Evolutionary conservation across 2,888 invertebrate genomes (phyloP), one percentile per base, ranked within the genome.

Genomic region (Dexiosoma caninum): DNA sequence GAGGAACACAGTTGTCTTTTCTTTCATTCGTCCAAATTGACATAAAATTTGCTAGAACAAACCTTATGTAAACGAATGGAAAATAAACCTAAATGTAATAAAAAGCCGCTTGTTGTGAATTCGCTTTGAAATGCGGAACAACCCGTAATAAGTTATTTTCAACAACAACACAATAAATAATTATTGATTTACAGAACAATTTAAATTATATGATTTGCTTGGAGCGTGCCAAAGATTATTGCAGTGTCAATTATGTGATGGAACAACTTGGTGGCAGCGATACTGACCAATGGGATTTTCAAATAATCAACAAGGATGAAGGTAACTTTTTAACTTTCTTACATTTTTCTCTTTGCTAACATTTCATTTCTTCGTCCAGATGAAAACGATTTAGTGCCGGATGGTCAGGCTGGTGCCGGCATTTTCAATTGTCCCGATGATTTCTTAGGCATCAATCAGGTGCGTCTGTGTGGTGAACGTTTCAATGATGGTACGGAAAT

Each of bases 161-260:
- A n/a, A n/a, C n/a, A n/a, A n/a, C n/a, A n/a, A n/a, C n/a, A n/a
- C n/a, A n/a, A n/a, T n/a, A n/a, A n/a, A n/a, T n/a, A n/a, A n/a
- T n/a, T n/a, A n/a, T n/a, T n/a, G n/a, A 0, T 4, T 62, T 37
- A 2, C 87, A 95, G 95, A 95, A 95, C 85, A 94, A 95, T 87
- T 88, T 95, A 3, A 95, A 95, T 87, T 95, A 95, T 87, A 95
- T 93, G 0, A 93, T 95, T 82, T 95, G 95, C 86, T 92, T 95
- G 81, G 89, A 92, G 84, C 92, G 94, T 77, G 91, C 91, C 32
- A 88, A 92, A 35, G 93, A 92, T 30, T 92, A 92, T 64, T 95
- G 95, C 87, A 92, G 93, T 53, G 90, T 95, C 12, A 93, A 93
- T 0, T 95, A 94, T 85, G 91, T 91, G 0, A 88, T 86, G 23